Evolutionary conservation across 2,797 vertebrate genomes (phyloP).

Genomic region (Onychomys leucogaster): DNA sequence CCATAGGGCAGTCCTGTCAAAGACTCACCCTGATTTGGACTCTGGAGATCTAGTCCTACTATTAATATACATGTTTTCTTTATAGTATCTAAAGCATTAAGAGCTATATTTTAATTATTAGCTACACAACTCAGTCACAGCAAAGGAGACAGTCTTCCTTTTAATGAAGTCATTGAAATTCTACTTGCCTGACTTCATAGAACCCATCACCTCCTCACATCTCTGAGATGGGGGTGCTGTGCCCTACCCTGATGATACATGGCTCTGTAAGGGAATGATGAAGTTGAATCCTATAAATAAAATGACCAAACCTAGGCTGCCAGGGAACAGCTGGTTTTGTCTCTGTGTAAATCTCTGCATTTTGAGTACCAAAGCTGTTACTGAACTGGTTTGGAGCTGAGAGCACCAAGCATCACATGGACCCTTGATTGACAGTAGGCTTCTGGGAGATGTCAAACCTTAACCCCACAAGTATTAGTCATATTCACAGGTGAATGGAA

Average conservation of each 20-base stretch:
- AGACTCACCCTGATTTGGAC: background rate
- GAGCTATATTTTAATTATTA: slow-evolving; percentile 11
- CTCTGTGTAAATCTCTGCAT: background rate
- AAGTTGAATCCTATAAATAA: background rate
- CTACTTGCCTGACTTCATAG: background rate
- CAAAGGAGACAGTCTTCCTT: background rate
- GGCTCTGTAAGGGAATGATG: background rate
- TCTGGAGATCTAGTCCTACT: background rate
- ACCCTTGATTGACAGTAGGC: background rate
- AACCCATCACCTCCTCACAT: background rate
- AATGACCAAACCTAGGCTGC: background rate
- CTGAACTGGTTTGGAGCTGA: background rate
- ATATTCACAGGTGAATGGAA: background rate
- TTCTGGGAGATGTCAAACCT: background rate
- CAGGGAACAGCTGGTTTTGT: background rate
- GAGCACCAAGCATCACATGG: background rate
- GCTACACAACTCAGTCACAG: background rate
- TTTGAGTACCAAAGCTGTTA: slow-evolving; percentile 15
- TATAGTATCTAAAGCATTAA: background rate
- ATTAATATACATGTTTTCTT: background rate
- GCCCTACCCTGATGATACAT: background rate
- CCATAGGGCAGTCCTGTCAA: background rate
- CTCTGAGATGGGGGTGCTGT: fast-evolving
- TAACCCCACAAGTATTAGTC: background rate
- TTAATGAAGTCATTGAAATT: slow-evolving; percentile 22